phyloP scores from a whole-genome alignment of 1,140 invertebrate genomes.

The Drosophila kohkoa region DNA sequence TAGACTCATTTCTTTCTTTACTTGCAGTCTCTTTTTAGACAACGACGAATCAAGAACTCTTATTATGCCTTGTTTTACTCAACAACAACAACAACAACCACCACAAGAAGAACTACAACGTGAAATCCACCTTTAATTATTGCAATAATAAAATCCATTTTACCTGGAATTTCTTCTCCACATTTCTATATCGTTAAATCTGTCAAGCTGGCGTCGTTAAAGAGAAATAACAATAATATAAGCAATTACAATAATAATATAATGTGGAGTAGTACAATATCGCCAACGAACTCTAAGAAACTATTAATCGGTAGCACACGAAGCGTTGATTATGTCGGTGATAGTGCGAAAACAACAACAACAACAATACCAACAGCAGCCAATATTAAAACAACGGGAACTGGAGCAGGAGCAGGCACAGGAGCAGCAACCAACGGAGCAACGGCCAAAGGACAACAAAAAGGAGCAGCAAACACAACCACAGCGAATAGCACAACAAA shows the following conservation, averaged over 20 bases:
- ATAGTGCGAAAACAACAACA: constrained; percentile 68
- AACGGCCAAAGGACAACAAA: constrained; percentile 52
- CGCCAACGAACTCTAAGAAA: constrained; percentile 84
- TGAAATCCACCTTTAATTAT: neutral
- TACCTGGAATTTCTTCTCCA: constrained; percentile 4
- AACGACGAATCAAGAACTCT: neutral
- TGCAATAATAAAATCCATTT: neutral
- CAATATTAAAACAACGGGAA: constrained; percentile 62
- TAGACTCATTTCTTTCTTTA: neutral
- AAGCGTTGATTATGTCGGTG: constrained; percentile 85
- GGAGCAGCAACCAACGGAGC: constrained; percentile 62
- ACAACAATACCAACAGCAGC: constrained; percentile 39
- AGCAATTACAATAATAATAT: constrained; percentile 82
- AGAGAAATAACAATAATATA: constrained; percentile 65
- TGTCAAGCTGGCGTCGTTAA: constrained; percentile 77
- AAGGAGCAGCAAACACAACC: constrained; percentile 38
- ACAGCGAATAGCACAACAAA: constrained; percentile 67
- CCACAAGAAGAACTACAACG: neutral
- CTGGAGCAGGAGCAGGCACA: constrained; percentile 65
- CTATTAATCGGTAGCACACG: constrained; percentile 82
- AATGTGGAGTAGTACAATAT: constrained; percentile 84
- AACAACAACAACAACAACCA: neutral
- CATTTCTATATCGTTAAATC: constrained; percentile 29
- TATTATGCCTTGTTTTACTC: constrained; percentile 22
- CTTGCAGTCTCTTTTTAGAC: constrained; percentile 39